These are phyloP conservation scores for Meliscaeva auricollis DNA, from an alignment of 2,888 invertebrate genomes.

Conservation along the genomic window DNA sequence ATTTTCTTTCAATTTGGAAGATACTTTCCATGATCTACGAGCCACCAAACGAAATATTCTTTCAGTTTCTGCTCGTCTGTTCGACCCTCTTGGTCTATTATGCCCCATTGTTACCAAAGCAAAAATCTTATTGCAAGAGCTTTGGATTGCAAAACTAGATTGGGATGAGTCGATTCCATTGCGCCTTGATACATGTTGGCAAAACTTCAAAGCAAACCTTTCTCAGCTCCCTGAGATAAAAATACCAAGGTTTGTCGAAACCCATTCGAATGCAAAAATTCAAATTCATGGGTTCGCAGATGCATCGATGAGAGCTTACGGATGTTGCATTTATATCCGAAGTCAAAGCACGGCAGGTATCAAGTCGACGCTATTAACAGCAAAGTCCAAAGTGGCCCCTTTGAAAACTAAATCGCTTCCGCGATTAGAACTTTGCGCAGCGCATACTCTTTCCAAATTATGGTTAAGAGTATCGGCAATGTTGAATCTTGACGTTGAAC, in stretches of 20 bases:
- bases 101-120: slow-evolving; percentile 46
- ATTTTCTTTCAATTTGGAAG: slow-evolving; percentile 21
- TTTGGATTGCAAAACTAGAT: slow-evolving; percentile 45
- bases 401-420: slow-evolving; percentile 54
- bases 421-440: slow-evolving; percentile 60
- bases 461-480: slow-evolving; percentile 41
- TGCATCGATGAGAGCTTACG: slow-evolving; percentile 60
- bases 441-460: slow-evolving; percentile 46
- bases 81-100: slow-evolving; percentile 44
- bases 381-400: slow-evolving; percentile 62
- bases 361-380: slow-evolving; percentile 45
- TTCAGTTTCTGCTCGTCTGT: slow-evolving; percentile 22
- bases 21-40: too few species aligned
- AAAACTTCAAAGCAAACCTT: slow-evolving; percentile 35
- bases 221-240: slow-evolving; percentile 29
- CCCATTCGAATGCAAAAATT: slow-evolving; percentile 25
- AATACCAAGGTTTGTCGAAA: slow-evolving; percentile 45
- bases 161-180: slow-evolving; percentile 66
- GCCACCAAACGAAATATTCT: slow-evolving; percentile 41
- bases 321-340: slow-evolving; percentile 53
- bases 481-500: slow-evolving; percentile 33
- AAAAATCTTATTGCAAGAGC: slow-evolving; percentile 41
- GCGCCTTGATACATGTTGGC: slow-evolving; percentile 37
- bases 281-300: slow-evolving; percentile 60
- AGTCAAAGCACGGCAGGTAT: slow-evolving; percentile 4